Evolutionary conservation across 2,888 invertebrate species (phyloP).

Genomic region (Brachylomia viminalis): DNA sequence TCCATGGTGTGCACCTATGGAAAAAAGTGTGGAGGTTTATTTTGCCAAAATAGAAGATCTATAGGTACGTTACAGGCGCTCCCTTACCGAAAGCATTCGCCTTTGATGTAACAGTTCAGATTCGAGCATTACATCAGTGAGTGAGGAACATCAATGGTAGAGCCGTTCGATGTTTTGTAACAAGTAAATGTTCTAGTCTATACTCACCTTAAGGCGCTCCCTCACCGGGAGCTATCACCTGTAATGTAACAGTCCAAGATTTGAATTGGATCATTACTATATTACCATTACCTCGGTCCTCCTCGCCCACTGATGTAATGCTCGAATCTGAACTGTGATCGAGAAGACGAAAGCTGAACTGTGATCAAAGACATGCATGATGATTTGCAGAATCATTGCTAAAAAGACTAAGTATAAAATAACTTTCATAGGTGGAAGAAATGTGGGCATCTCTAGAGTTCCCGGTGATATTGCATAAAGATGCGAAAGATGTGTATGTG

Average conservation of each 20-base stretch:
- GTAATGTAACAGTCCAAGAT: too few relatives aligned
- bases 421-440: conserved; percentile 92
- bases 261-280: too few relatives aligned
- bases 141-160: too few relatives aligned
- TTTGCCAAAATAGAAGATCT: background rate
- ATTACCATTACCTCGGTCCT: too few relatives aligned
- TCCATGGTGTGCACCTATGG: background rate
- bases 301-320: too few relatives aligned
- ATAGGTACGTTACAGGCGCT: background rate
- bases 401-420: background rate
- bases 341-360: background rate
- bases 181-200: too few relatives aligned
- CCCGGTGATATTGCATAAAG: conserved; percentile 94
- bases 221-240: too few relatives aligned
- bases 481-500: conserved; percentile 95
- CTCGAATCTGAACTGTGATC: background rate
- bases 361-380: background rate
- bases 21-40: background rate
- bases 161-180: too few relatives aligned
- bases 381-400: background rate
- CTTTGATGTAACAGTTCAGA: too few relatives aligned
- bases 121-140: too few relatives aligned
- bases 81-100: too few relatives aligned
- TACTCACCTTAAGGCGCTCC: too few relatives aligned
- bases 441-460: conserved; percentile 96